phyloP scores from a whole-genome alignment of 2,797 vertebrate species.

The Perodicticus potto region DNA sequence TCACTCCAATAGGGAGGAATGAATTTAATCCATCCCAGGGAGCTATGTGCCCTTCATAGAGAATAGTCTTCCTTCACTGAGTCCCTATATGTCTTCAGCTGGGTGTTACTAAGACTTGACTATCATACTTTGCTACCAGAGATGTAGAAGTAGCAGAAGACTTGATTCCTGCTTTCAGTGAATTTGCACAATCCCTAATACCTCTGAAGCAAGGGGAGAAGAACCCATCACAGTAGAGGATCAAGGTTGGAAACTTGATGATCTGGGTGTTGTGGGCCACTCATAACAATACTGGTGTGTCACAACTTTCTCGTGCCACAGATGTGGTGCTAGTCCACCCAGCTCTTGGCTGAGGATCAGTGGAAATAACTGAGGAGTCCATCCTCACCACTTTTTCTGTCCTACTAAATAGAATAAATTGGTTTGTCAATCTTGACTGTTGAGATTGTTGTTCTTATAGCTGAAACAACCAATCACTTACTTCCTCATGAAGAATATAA shows the following conservation, averaged over 20 bases:
- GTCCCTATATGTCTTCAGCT: background rate
- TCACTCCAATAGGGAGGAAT: background rate
- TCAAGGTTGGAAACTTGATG: background rate
- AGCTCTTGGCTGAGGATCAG: background rate
- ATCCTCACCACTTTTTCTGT: background rate
- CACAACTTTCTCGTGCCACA: background rate
- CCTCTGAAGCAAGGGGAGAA: background rate
- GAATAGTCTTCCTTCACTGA: background rate
- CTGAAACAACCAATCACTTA: background rate
- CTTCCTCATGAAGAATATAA: background rate
- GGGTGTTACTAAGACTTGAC: background rate
- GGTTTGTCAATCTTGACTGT: background rate
- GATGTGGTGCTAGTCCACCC: background rate
- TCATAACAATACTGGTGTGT: background rate
- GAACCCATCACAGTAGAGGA: background rate
- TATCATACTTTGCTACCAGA: background rate
- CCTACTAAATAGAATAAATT: constrained; percentile 12
- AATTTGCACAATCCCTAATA: background rate
- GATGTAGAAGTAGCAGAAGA: background rate
- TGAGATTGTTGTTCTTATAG: background rate
- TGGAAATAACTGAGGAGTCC: background rate
- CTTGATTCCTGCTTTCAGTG: background rate
- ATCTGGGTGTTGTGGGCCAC: background rate
- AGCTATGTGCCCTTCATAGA: background rate
- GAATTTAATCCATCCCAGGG: background rate